Evolutionary conservation across 2,888 invertebrate genomes (phyloP).

Genomic region (Pristionchus mayeri): DNA sequence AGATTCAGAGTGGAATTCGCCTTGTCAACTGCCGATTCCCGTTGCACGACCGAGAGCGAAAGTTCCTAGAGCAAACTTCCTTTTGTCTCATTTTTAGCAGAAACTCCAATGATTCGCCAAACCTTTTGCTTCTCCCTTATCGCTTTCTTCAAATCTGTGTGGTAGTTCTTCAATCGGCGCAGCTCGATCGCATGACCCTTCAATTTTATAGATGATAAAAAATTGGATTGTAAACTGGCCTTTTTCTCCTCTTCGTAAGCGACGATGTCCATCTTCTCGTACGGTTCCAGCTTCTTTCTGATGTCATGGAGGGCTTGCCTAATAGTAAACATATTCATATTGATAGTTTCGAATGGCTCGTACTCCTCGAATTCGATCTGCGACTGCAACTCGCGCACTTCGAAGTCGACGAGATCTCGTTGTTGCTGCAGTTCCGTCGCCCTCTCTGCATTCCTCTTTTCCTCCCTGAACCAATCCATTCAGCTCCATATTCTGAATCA

Average conservation of each 20-base stretch:
- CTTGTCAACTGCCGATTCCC: slow-evolving; percentile 36
- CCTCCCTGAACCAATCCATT: slow-evolving; percentile 14
- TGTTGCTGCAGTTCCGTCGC: neutral
- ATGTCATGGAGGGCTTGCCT: slow-evolving; percentile 12
- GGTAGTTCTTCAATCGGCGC: slow-evolving; percentile 40
- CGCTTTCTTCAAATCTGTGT: slow-evolving; percentile 20
- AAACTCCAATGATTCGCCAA: neutral
- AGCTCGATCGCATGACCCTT: slow-evolving; percentile 39
- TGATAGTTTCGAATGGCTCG: neutral
- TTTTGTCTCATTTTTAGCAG: neutral
- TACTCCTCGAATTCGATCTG: neutral
- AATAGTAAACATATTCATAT: neutral
- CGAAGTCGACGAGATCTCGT: neutral
- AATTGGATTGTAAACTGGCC: neutral
- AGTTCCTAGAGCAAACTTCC: slow-evolving; percentile 17
- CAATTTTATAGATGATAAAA: neutral
- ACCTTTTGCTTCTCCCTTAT: slow-evolving; percentile 49
- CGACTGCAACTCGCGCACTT: slow-evolving; percentile 34
- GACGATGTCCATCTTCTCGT: slow-evolving; percentile 22
- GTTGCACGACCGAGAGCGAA: slow-evolving; percentile 35
- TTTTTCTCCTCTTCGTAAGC: slow-evolving; percentile 45
- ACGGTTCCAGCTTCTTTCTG: slow-evolving; percentile 31
- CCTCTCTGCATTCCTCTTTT: neutral
- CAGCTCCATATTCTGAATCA: too few species aligned
- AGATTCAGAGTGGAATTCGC: slow-evolving; percentile 45